These are phyloP conservation scores for Monopis laevigella DNA, from an alignment of 2,888 invertebrate species.

Conservation along the genomic window DNA sequence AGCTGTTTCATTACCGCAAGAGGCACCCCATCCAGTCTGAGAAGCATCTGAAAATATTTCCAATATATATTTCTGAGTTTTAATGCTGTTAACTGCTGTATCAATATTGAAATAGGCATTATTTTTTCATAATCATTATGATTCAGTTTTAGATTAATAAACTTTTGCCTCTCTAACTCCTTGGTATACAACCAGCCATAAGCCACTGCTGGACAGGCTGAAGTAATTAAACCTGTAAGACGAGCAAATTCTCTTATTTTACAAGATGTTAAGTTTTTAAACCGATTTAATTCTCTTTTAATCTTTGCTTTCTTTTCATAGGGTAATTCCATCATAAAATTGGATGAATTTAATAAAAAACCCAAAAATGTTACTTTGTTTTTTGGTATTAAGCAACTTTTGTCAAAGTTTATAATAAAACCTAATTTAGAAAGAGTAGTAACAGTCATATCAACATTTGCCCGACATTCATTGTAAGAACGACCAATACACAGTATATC, in stretches of 20 bases:
- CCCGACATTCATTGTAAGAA: not conserved
- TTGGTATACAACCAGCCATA: slow-evolving; percentile 28
- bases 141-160: slow-evolving; percentile 16
- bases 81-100: not conserved
- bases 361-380: too few species aligned
- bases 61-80: slow-evolving; percentile 12
- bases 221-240: too few species aligned
- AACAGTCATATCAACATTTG: not conserved
- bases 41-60: slow-evolving; percentile 24
- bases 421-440: not conserved
- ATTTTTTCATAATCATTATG: slow-evolving; percentile 17
- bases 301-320: too few species aligned
- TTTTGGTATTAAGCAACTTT: too few species aligned
- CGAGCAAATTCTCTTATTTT: not conserved
- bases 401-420: slow-evolving; percentile 11
- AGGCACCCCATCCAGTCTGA: slow-evolving; percentile 20
- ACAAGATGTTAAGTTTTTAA: not conserved
- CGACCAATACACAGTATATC: slow-evolving; percentile 4
- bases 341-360: too few species aligned
- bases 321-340: too few species aligned
- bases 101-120: slow-evolving; percentile 8
- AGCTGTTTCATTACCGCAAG: slow-evolving; percentile 15
- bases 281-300: not conserved
- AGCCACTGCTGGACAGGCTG: too few species aligned
- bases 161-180: slow-evolving; percentile 16